Percentiles rank a stretch among this genome's conserved stretches.
Evolutionary conservation across 2,113 vertebrate genomes (phyloP).

Genomic region (Okapia johnstoni): DNA sequence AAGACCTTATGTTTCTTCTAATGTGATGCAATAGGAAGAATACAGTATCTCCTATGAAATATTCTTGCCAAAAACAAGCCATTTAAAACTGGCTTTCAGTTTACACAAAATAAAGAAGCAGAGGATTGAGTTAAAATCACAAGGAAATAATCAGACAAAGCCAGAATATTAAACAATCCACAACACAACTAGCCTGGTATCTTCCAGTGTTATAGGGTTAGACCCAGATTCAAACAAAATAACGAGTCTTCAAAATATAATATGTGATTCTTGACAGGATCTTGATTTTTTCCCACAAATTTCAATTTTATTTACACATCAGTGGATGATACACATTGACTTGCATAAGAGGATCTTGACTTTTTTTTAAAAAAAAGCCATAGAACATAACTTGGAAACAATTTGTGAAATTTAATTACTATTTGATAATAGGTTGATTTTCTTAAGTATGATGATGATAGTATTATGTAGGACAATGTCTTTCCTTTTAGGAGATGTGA

Average conservation of each 20-base stretch:
- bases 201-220: not conserved
- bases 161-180: not conserved
- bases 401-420: not conserved
- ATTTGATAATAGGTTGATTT: not conserved
- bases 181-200: not conserved
- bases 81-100: not conserved
- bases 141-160: constrained; percentile 1
- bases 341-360: not conserved
- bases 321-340: not conserved
- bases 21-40: not conserved
- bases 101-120: not conserved
- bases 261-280: not conserved
- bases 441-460: not conserved
- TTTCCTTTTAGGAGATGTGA: not conserved
- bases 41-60: not conserved
- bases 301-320: not conserved
- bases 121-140: not conserved
- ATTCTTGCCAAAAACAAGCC: not conserved
- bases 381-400: not conserved
- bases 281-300: not conserved
- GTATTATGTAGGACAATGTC: not conserved
- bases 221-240: not conserved
- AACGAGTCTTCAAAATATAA: not conserved
- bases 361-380: not conserved
- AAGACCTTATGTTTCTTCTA: not conserved